These are phyloP conservation scores for Uria lomvia DNA, from an alignment of 2,113 vertebrate genomes.

Conservation along the genomic window DNA sequence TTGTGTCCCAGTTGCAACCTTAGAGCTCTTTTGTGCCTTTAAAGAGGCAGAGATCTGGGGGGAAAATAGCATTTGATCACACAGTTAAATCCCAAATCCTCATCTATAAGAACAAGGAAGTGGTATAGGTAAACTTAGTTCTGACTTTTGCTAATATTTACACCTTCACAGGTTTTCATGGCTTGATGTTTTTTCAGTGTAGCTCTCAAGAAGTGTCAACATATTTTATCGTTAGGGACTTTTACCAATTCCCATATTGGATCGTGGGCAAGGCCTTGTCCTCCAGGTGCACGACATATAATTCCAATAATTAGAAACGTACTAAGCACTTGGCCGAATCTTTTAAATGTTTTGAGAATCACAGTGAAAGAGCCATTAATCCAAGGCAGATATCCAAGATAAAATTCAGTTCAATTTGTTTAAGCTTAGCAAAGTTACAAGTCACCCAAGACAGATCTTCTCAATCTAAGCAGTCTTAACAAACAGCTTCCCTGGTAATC, in stretches of 20 bases:
- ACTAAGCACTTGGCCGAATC: rapidly evolving
- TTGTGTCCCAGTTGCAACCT: not conserved
- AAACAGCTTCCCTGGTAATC: not conserved
- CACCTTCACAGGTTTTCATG: not conserved
- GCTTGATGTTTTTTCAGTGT: not conserved
- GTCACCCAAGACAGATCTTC: not conserved
- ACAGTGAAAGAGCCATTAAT: not conserved
- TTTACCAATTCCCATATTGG: not conserved
- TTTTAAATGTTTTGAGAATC: not conserved
- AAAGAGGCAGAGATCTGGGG: not conserved
- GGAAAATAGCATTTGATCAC: not conserved
- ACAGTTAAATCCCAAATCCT: not conserved
- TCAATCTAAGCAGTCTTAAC: not conserved
- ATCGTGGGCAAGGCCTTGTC: not conserved
- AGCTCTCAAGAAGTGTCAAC: not conserved
- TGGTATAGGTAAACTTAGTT: not conserved
- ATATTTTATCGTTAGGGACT: not conserved
- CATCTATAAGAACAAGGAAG: not conserved
- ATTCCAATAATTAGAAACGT: not conserved
- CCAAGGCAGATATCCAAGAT: not conserved
- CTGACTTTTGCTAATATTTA: not conserved
- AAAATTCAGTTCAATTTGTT: not conserved
- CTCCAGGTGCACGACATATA: not conserved
- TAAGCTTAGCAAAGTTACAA: not conserved
- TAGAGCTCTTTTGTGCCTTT: not conserved